phyloP scores from a whole-genome alignment of 2,113 vertebrate species.

The Odocoileus virginianus region DNA sequence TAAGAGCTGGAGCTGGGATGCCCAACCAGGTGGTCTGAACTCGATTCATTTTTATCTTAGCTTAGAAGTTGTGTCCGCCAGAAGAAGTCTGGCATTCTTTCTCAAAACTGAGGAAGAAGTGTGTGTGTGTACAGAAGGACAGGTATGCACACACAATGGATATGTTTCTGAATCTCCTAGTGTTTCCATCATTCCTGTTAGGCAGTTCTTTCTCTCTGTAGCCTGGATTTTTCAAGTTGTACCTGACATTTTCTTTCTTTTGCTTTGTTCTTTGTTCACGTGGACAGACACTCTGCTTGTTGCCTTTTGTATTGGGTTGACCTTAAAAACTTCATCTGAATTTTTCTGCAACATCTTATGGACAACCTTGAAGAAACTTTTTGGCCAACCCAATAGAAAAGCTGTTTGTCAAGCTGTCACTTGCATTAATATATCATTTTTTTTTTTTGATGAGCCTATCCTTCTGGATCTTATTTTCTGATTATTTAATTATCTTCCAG shows the following conservation, averaged over 20 bases:
- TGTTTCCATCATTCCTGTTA: neutral
- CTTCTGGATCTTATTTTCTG: neutral
- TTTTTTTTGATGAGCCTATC: neutral
- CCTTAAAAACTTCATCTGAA: neutral
- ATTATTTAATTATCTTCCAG: neutral
- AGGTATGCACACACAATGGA: neutral
- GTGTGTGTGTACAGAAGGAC: neutral
- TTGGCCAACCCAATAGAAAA: neutral
- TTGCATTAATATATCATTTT: neutral
- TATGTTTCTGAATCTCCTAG: neutral
- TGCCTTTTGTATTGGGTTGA: neutral
- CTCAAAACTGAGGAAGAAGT: neutral
- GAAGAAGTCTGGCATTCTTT: neutral
- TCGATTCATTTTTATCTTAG: neutral
- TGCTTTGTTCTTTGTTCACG: neutral
- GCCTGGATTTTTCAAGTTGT: neutral
- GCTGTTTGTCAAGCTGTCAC: neutral
- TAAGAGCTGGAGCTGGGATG: neutral
- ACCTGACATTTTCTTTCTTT: neutral
- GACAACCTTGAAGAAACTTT: neutral
- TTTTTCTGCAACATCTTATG: fast-evolving
- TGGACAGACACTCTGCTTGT: neutral
- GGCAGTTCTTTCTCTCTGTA: neutral
- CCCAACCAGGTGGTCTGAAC: neutral
- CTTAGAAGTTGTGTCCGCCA: neutral